phyloP scores from a whole-genome alignment of 1,140 invertebrate species.

The Anastrepha ludens region DNA sequence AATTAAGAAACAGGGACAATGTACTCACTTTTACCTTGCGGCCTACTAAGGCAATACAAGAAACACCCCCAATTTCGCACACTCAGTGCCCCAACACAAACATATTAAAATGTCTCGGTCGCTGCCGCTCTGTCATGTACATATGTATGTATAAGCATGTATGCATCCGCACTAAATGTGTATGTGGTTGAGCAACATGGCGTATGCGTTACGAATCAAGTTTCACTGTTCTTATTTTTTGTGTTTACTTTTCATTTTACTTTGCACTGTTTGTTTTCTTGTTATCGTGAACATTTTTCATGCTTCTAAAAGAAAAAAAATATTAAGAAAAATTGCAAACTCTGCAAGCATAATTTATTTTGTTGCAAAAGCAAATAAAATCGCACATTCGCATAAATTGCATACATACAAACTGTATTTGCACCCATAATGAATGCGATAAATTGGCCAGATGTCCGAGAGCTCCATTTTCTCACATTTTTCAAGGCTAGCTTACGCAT shows the following conservation, averaged over 20 bases:
- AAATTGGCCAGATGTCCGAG: background rate
- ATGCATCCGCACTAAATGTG: background rate
- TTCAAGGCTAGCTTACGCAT: background rate
- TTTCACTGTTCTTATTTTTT: background rate
- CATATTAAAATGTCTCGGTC: background rate
- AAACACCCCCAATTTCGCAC: constrained; percentile 19
- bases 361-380: background rate
- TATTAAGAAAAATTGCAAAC: constrained; percentile 18
- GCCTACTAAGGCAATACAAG: constrained; percentile 9
- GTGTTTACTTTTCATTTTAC: constrained; percentile 20
- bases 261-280: constrained; percentile 6
- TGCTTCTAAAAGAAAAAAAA: background rate
- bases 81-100: background rate
- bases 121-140: background rate
- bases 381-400: background rate
- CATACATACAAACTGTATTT: no score
- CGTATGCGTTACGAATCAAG: background rate
- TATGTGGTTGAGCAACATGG: background rate
- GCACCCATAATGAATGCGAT: background rate
- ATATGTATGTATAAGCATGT: background rate
- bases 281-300: background rate
- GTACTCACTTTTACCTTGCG: constrained; percentile 32
- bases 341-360: constrained; percentile 12
- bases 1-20: constrained; percentile 44
- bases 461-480: background rate